Conservation (phyloP, 2,113 vertebrate genomes). For the Melanocharis versteri region DNA sequence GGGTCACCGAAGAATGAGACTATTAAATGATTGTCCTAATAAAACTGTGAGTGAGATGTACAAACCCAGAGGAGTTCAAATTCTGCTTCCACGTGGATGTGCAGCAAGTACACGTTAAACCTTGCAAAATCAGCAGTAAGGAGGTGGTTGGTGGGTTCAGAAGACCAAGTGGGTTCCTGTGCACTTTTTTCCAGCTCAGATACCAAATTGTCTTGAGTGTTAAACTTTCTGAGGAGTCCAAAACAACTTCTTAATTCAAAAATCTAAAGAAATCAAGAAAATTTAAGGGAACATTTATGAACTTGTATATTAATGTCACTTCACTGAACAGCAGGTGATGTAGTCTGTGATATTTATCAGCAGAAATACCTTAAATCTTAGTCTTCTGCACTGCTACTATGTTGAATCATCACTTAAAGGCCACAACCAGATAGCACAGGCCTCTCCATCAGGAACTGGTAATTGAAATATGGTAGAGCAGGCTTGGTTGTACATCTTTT, state of each 20-base stretch:
- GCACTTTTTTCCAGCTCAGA: neutral
- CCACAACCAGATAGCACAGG: neutral
- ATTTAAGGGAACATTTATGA: neutral
- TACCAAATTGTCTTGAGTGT: neutral
- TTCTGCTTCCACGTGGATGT: constrained; percentile 60
- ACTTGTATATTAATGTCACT: neutral
- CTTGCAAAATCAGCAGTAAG: constrained; percentile 41
- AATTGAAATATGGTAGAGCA: neutral
- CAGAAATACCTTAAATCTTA: neutral
- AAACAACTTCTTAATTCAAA: neutral
- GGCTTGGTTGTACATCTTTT: neutral
- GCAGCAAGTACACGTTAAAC: neutral
- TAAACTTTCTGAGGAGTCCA: neutral
- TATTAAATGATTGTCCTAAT: constrained; percentile 35
- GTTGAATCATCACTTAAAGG: neutral
- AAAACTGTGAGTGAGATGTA: neutral
- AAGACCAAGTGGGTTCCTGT: neutral
- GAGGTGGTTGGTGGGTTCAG: neutral
- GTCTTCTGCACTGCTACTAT: neutral
- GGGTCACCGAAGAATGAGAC: neutral
- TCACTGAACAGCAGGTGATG: neutral
- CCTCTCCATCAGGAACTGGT: neutral
- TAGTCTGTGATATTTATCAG: neutral
- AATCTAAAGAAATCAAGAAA: neutral
- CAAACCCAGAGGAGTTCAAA: constrained; percentile 45